These are phyloP conservation scores for Cinara cedri DNA, from an alignment of 2,888 invertebrate genomes.

Conservation along the genomic window DNA sequence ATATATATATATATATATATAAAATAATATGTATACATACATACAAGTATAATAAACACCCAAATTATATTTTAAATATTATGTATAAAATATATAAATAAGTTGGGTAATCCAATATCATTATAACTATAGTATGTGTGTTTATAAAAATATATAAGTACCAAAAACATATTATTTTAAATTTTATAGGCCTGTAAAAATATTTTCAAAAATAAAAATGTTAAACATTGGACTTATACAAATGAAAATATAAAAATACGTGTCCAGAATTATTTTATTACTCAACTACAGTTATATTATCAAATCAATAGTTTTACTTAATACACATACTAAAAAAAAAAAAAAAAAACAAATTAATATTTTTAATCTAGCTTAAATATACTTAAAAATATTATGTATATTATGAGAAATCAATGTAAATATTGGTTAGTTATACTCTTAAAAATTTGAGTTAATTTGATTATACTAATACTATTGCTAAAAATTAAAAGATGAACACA, in stretches of 20 bases:
- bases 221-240: constrained; percentile 18
- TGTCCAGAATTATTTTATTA: background rate
- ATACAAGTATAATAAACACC: constrained; percentile 5
- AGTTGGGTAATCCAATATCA: background rate
- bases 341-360: background rate
- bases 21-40: background rate
- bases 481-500: constrained; percentile 46
- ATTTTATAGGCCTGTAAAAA: constrained; percentile 21
- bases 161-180: constrained; percentile 16
- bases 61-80: constrained; percentile 8
- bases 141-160: constrained; percentile 43
- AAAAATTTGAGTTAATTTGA: constrained; percentile 27
- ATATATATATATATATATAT: constrained; percentile 7
- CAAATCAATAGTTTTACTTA: background rate
- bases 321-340: constrained; percentile 2
- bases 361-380: constrained; percentile 19
- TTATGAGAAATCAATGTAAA: constrained; percentile 27
- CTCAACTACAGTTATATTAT: background rate
- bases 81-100: background rate
- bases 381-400: constrained; percentile 22
- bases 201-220: background rate
- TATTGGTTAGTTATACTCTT: constrained; percentile 10
- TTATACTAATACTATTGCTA: constrained; percentile 10
- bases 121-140: background rate
- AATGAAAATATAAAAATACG: background rate